Conservation (phyloP, 2,113 vertebrate genomes). For the Stercorarius parasiticus region DNA sequence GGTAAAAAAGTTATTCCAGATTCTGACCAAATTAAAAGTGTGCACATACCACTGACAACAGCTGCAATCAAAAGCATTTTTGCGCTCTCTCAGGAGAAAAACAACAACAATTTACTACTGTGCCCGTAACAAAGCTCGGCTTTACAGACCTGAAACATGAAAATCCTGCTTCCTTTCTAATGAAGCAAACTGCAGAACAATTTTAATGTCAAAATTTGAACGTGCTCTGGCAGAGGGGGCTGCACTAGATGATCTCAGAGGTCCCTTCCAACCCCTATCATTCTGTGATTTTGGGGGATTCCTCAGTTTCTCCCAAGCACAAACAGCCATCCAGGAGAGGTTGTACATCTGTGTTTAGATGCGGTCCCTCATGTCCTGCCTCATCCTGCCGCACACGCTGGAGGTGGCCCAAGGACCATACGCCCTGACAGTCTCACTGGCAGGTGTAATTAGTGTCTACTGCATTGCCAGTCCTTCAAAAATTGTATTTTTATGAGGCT, state of each 20-base stretch:
- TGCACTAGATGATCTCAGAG: too few relatives aligned
- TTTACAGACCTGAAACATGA: neutral
- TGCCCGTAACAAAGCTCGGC: neutral
- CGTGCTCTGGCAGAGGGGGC: too few relatives aligned
- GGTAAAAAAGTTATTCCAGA: neutral
- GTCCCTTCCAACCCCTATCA: too few relatives aligned
- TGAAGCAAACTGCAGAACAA: neutral
- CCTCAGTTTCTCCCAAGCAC: neutral
- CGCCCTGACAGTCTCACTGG: neutral
- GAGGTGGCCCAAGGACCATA: neutral
- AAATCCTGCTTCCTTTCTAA: neutral
- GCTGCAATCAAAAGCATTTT: neutral
- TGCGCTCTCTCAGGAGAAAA: neutral
- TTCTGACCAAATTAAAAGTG: neutral
- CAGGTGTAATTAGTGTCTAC: neutral
- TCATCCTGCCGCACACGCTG: rapidly evolving
- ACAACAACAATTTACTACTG: neutral
- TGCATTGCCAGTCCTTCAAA: neutral
- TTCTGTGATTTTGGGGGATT: neutral
- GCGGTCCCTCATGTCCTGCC: neutral
- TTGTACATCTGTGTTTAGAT: neutral
- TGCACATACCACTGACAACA: neutral
- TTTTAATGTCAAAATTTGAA: neutral
- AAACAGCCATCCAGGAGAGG: neutral
- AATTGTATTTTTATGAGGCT: neutral